Conservation (phyloP, 1,140 invertebrate genomes). For the Aphidius gifuensis region DNA sequence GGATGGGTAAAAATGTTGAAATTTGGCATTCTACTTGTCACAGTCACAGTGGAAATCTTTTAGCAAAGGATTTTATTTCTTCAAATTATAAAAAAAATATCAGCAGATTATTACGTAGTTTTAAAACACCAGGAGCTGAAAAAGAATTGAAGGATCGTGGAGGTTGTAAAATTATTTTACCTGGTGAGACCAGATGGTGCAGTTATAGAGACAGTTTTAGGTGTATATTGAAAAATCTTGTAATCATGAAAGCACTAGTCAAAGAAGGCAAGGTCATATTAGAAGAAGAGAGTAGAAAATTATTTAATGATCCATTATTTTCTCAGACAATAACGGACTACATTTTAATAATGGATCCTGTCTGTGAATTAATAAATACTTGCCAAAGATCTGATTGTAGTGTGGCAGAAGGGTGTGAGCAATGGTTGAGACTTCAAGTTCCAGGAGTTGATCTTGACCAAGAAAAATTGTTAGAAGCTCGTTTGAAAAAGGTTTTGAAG, state of each 20-base stretch:
- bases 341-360: constrained; percentile 15
- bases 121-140: constrained; percentile 14
- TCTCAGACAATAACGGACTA: constrained; percentile 6
- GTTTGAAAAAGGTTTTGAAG: constrained; percentile 18
- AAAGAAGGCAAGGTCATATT: neutral
- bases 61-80: constrained; percentile 18
- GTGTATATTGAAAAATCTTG: constrained; percentile 16
- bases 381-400: constrained; percentile 16
- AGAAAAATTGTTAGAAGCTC: constrained; percentile 5
- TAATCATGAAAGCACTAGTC: constrained; percentile 11
- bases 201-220: constrained; percentile 16
- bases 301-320: constrained; percentile 13
- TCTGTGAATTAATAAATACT: constrained; percentile 19
- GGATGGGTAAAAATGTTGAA: constrained; percentile 20
- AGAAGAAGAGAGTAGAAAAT: neutral
- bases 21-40: constrained; percentile 22
- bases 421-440: constrained; percentile 16
- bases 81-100: constrained; percentile 4
- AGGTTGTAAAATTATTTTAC: constrained; percentile 16
- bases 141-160: constrained; percentile 1
- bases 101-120: constrained; percentile 8
- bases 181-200: constrained; percentile 19
- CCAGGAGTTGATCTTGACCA: neutral
- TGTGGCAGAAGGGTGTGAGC: constrained; percentile 15
- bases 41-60: constrained; percentile 23